Evolutionary conservation across 2,888 invertebrate genomes (phyloP), one percentile per base, ranked within the genome.

Genomic region (Tipula unca): DNA sequence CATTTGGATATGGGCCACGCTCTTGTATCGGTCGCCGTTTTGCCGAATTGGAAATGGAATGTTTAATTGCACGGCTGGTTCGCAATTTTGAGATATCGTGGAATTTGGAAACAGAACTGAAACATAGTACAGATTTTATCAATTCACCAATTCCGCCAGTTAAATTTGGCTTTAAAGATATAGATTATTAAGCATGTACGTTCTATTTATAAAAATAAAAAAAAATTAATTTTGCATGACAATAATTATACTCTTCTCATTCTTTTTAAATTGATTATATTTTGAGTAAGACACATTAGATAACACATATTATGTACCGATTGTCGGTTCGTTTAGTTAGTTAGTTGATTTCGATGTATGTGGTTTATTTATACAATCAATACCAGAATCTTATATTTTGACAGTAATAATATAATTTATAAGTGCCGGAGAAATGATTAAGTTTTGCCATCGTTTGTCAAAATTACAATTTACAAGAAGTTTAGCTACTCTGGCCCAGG

Each of bases 1-100:
- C 85, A 29, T 85, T 85, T 85, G 85, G 85, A 3, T 85, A 17
- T 54, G 85, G 85, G n/a, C 4, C 94, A 0, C 92, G 95, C 85
- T 92, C 92, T 87, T 95, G 95, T 88, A 92, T 94, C 86, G 96
- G 96, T 4, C 92, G 94, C 88, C 91, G 95, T 88, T 92, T 96
- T 87, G 95, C 95, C 0, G 94, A 95, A 88, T 90, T 95, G 87
- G 95, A 95, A 89, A 92, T 95, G 86, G 93, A 93, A 89, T 91
- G 91, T 0, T 88, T 93, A 0, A 85, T 92, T 14, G 90, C 92
- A 54, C 92, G 88, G 88, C 17, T 83, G 3, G 83, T 83, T 5
- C 83, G 35, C 0, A 83, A 83, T 83, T 83, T 32, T 32, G 35
- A 83, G 10, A 83, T 83, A 29, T 8, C 29, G 4, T 83, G 83